phyloP scores from a whole-genome alignment of 2,888 invertebrate species.

The Hemithea aestivaria region DNA sequence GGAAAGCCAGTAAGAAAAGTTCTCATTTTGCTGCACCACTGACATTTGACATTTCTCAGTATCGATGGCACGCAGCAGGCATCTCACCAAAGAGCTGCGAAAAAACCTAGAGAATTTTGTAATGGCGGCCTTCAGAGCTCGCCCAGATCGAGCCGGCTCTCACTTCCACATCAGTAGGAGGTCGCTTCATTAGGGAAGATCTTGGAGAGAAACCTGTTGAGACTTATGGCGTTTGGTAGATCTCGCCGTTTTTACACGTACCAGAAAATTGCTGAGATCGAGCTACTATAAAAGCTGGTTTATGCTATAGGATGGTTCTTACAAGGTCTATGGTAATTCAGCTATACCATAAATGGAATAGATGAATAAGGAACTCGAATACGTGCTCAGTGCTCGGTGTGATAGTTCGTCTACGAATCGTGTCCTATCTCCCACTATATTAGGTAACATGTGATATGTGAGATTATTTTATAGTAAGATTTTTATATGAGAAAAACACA shows the following conservation, averaged over 20 bases:
- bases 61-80: slow-evolving; percentile 29
- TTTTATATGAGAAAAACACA: no score
- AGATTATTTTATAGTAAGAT: no score
- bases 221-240: slow-evolving; percentile 15
- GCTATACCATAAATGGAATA: slow-evolving; percentile 5
- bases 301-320: not conserved
- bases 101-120: slow-evolving; percentile 64
- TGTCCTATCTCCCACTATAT: slow-evolving; percentile 7
- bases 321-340: slow-evolving; percentile 7
- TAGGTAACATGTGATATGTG: slow-evolving; percentile 7
- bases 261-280: slow-evolving; percentile 2
- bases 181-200: slow-evolving; percentile 45
- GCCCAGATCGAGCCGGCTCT: slow-evolving; percentile 52
- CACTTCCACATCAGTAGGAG: slow-evolving; percentile 45
- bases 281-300: no score
- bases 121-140: slow-evolving; percentile 64
- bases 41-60: slow-evolving; percentile 23
- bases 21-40: slow-evolving; percentile 16
- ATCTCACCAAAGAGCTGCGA: slow-evolving; percentile 46
- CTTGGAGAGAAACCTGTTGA: slow-evolving; percentile 25
- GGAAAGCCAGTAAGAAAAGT: not conserved
- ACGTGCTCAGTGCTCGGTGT: slow-evolving; percentile 1
- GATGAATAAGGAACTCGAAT: slow-evolving; percentile 8
- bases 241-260: slow-evolving; percentile 7
- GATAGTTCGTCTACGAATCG: slow-evolving; percentile 6